These are phyloP conservation scores for Drosophila chauvacae DNA, from an alignment of 1,140 invertebrate genomes.

Conservation along the genomic window DNA sequence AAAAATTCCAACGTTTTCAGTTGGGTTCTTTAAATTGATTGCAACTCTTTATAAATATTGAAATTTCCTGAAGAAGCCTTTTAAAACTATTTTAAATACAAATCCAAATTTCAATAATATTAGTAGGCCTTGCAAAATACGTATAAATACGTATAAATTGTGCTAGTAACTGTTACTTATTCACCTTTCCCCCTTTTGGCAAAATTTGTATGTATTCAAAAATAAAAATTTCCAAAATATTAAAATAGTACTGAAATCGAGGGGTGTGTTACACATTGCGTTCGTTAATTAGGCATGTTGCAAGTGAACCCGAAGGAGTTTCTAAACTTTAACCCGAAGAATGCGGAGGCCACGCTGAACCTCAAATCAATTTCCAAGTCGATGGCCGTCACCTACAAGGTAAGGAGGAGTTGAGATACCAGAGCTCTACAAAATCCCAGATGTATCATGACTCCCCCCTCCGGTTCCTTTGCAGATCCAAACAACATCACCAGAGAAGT, in stretches of 20 bases:
- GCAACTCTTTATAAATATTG: no score
- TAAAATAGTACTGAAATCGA: not conserved
- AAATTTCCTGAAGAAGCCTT: no score
- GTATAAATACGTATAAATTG: not conserved
- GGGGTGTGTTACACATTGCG: conserved; percentile 1
- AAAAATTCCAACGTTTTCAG: no score
- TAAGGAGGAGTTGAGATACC: conserved; percentile 15
- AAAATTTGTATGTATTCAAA: conserved; percentile 19
- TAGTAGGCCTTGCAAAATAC: not conserved
- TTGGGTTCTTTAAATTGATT: no score
- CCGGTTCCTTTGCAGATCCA: conserved; percentile 62
- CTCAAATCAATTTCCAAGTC: conserved; percentile 41
- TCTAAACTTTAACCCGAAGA: conserved; percentile 86
- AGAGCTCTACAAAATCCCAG: no score
- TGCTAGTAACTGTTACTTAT: conserved; percentile 15
- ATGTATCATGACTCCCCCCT: conserved; percentile 46
- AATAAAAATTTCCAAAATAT: conserved; percentile 28
- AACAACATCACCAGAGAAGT: conserved; percentile 91
- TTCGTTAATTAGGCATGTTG: conserved; percentile 68
- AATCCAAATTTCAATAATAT: not conserved
- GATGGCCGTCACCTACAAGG: conserved; percentile 63
- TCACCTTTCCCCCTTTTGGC: not conserved
- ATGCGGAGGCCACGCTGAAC: conserved; percentile 57
- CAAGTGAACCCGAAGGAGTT: conserved; percentile 88
- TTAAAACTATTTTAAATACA: no score